Base-by-base conservation (phyloP, 2,888 invertebrate genomes). In the Eristalis tenax region DNA sequence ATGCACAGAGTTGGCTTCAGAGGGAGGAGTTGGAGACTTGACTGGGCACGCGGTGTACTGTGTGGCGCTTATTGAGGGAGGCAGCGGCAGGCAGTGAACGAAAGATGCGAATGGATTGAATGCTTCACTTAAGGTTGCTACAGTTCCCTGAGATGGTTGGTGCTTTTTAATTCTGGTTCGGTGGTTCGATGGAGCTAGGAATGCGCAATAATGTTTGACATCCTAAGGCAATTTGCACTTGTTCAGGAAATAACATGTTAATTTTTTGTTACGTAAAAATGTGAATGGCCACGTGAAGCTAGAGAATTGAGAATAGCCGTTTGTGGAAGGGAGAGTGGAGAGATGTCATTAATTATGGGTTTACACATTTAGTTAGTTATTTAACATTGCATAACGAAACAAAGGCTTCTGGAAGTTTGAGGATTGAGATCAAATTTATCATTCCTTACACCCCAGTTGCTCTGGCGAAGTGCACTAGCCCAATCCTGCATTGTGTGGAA, bases 181-280 rank as follows among this genome's bases (percentile, higher is more conserved):
- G 40, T 69, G 43, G 38, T 22, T 59, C 63, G 43, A 50, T 57
- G 23, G n/a, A 23, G 13, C 18, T 61, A 23, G 74, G 68, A 77
- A 64, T 68, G 56, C 40, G 32, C 82, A 50, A 38, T 26, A 64
- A 50, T 59, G 26, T 82, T 86, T 74, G 73, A 78, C 77, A 82
- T 74, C 85, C 70, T 82, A 32, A 78, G 77, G 77, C 64, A 73
- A 35, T 73, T 73, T 81, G 69, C 78, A 86, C 82, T 82, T 78
- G 78, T 83, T 82, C 78, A 66, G 71, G 56, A 75, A 78, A 75
- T 74, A 86, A 86, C 70, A 74, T 63, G 69, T 69, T 66, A 74
- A 86, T 78, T 74, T 63, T 43, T 74, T 26, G 40, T 86, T 77
- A 70, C 65, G 77, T 70, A 86, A 81, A 18, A 22, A 18, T 50